Base-by-base conservation (phyloP, 2,888 invertebrate species). In the Diabrotica balteata region DNA sequence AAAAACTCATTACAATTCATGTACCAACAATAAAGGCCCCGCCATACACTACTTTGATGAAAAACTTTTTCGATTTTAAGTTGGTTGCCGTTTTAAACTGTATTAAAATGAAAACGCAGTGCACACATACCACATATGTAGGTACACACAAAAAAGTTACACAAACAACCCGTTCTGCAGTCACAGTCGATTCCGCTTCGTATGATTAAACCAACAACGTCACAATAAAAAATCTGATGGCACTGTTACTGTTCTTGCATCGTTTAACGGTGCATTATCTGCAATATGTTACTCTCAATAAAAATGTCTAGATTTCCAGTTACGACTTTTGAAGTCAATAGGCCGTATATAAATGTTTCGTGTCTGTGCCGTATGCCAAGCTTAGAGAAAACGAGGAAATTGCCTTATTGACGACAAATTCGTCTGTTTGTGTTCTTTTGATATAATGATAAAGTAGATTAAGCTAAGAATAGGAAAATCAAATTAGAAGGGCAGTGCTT, bases 291-390 rank as follows among this genome's bases (percentile, higher is more conserved):
- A 58, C 47, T 60, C 55, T 46, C 55, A 8, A 60, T 50, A 65
- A 57, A 60, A 68, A 61, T 57, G 63, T 44, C 42, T 9, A 58
- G 52, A 52, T 64, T 67, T 59, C 46, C 63, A 50, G 59, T 59
- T 54, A 46, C 22, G 53, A 49, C 49, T 65, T 50, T 55, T 43
- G 44, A 59, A 59, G 51, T 63, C 68, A 68, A 64, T 53, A 55
- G 64, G 68, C 50, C 64, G 60, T 59, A 17, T 50, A 63, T 10
- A 50, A 46, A 49, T 43, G 44, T 22, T 9, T 47, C 17, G n/a
- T 10, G 32, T 47, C n/a, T 60, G 32, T 60, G 50, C 60, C 64
- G 47, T 54, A 68, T 59, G 57, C 32, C 61, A 61, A 61, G 47
- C 8, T 55, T 43, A 42, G 53, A 58, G 61, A 64, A 64, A 54